These are phyloP conservation scores for Eupelmus urozonus DNA, from an alignment of 2,888 invertebrate genomes.

Conservation along the genomic window DNA sequence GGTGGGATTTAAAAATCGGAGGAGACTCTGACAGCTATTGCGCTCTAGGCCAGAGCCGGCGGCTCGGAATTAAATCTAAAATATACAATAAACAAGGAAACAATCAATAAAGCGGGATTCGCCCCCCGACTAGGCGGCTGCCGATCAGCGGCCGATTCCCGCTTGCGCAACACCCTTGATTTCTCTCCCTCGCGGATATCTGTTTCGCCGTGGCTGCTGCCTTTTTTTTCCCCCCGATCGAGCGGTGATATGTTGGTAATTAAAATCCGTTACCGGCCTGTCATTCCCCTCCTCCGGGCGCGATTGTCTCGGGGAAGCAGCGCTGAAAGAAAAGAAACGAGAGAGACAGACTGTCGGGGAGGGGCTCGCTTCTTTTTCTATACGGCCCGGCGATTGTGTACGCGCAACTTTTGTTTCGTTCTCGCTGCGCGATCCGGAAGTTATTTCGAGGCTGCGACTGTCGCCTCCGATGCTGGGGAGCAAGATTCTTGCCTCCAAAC, in stretches of 20 bases:
- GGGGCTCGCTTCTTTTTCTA: background rate
- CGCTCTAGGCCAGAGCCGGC: conserved; percentile 62
- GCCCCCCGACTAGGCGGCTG: conserved; percentile 44
- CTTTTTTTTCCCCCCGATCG: conserved; percentile 51
- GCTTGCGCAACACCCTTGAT: background rate
- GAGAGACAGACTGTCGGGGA: background rate
- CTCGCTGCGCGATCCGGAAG: background rate
- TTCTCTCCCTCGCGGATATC: conserved; percentile 28
- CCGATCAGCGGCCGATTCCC: conserved; percentile 37
- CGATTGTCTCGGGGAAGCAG: conserved; percentile 15
- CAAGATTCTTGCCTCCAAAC: background rate
- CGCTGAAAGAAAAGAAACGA: conserved; percentile 2
- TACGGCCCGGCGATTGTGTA: conserved; percentile 15
- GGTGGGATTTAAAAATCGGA: conserved; percentile 76
- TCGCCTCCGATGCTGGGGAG: background rate
- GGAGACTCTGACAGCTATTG: conserved; percentile 76
- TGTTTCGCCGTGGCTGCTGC: conserved; percentile 42
- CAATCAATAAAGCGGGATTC: conserved; percentile 74
- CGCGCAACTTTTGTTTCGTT: conserved; percentile 31
- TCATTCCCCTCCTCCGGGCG: conserved; percentile 42
- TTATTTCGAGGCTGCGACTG: conserved; percentile 2
- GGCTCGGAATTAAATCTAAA: conserved; percentile 75
- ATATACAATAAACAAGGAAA: conserved; percentile 77
- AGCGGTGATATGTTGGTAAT: conserved; percentile 71
- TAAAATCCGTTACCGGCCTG: conserved; percentile 66